phyloP scores from a whole-genome alignment of 2,888 invertebrate genomes.

The Ametastegia equiseti region DNA sequence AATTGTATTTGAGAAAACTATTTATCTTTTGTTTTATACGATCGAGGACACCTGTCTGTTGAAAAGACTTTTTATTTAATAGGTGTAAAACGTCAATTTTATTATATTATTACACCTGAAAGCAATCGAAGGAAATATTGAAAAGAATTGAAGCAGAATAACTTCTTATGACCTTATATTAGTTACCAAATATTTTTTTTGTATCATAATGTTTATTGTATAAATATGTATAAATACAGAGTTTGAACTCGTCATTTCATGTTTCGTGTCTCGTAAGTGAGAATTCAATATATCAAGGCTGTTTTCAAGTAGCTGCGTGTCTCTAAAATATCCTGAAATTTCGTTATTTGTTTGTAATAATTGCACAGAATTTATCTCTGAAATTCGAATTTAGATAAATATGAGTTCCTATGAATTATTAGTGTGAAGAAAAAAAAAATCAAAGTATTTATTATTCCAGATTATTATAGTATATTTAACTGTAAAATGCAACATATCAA shows the following conservation, averaged over 20 bases:
- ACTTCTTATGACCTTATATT: conserved; percentile 33
- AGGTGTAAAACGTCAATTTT: not conserved
- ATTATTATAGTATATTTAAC: not conserved
- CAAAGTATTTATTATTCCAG: conserved; percentile 13
- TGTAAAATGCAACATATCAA: conserved; percentile 26
- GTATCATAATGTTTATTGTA: conserved; percentile 27
- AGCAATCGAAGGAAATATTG: conserved; percentile 21
- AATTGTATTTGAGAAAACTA: not conserved
- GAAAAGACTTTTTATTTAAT: not conserved
- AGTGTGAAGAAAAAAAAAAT: not conserved
- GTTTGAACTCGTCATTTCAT: not conserved
- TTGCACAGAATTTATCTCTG: too few relatives aligned
- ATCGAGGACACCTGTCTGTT: not conserved
- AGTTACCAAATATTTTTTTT: conserved; percentile 44
- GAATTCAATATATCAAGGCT: too few relatives aligned
- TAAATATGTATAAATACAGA: conserved; percentile 34
- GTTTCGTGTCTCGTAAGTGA: not conserved
- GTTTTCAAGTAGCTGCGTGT: too few relatives aligned
- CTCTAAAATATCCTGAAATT: too few relatives aligned
- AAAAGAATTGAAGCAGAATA: conserved; percentile 30
- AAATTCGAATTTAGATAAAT: not conserved
- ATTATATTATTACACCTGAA: not conserved
- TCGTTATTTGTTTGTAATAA: too few relatives aligned
- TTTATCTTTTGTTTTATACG: not conserved
- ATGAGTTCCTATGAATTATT: not conserved